Base-by-base conservation (phyloP, 2,113 vertebrate genomes). In the Miniopterus natalensis region DNA sequence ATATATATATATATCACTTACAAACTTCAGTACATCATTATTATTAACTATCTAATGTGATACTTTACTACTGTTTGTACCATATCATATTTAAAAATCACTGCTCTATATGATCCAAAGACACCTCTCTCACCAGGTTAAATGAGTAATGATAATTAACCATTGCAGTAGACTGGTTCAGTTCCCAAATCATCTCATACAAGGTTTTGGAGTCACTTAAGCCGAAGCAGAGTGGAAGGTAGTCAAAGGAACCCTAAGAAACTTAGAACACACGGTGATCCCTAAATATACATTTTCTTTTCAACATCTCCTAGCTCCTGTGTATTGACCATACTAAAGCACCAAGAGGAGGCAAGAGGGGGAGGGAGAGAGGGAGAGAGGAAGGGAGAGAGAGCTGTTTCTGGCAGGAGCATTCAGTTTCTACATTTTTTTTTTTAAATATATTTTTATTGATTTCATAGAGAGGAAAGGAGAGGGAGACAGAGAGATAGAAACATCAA, bases 81-180 rank as follows among this genome's bases (percentile, higher is more conserved):
- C 73, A 27, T 84, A n/a, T 23, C 1, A 11, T 42, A 8, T 87
- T 65, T 65, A 74, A 95, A 92, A 87, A 95, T 65, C 25, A 57
- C 36, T 66, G 75, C 51, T 92, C 42, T 85, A 49, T 79, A 73
- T n/a, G 49, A 90, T 80, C 18, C 71, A 80, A 71, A 73, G 36
- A 85, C 85, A n/a, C 13, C 36, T 73, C 29, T 65, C 49, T 80
- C 57, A 23, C 63, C 40, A 73, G 18, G 70, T 89, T 57, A 93
- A 86, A 74, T 65, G 23, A 84, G 36, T 89, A 84, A 89, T 75
- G 71, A 90, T 85, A 36, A 73, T 51, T 66, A 53, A 79, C 45
- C 73, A 79, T 2, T 65, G 25, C 23, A 57, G 53, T 55, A 66
- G 57, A 92, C 47, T 3, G 5, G 40, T 79, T 66, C 25, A 49